Conservation (phyloP, 2,888 invertebrate species). For the Pyrochroa serraticornis region DNA sequence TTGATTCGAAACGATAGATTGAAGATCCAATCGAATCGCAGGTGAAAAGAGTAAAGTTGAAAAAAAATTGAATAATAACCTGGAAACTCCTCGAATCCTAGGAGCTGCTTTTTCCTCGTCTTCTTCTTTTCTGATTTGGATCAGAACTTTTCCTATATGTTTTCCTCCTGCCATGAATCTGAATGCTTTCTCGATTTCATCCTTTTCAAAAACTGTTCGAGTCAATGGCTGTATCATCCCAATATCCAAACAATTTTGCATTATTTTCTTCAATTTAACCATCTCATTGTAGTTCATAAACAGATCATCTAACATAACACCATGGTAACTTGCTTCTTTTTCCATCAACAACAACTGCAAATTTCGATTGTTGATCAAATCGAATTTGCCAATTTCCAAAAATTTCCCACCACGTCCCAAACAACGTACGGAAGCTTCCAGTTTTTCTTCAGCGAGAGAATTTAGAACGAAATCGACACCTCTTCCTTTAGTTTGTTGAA, state of each 20-base stretch:
- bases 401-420: slow-evolving; percentile 62
- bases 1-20: no score
- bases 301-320: background rate
- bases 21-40: no score
- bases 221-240: background rate
- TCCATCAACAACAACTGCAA: background rate
- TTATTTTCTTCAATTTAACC: background rate
- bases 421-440: slow-evolving; percentile 70
- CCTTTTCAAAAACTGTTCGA: background rate
- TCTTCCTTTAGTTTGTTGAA: slow-evolving; percentile 75
- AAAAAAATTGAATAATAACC: no score
- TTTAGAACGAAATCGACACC: slow-evolving; percentile 86
- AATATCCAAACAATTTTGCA: background rate
- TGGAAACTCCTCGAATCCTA: slow-evolving; percentile 58
- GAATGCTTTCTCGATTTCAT: background rate
- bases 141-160: slow-evolving; percentile 64
- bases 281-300: background rate
- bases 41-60: no score
- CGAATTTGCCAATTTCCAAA: background rate
- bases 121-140: slow-evolving; percentile 45
- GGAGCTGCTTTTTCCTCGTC: background rate
- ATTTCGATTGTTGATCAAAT: background rate
- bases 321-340: background rate
- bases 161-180: slow-evolving; percentile 62
- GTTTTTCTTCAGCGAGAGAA: slow-evolving; percentile 87